Conservation (phyloP, 2,113 vertebrate species). For the Lagopus leucura region DNA sequence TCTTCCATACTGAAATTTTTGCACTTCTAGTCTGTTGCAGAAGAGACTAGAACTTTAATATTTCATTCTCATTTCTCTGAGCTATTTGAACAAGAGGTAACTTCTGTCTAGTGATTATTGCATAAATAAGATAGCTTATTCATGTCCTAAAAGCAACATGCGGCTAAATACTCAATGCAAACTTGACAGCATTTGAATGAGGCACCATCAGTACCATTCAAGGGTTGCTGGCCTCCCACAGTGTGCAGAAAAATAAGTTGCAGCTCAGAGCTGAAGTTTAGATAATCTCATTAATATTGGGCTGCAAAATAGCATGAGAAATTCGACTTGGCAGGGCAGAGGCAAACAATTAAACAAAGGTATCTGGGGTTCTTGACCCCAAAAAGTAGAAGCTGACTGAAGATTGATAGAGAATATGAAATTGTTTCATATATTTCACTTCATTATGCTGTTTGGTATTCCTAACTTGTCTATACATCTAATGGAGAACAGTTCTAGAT, state of each 20-base stretch:
- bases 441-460: background rate
- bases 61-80: background rate
- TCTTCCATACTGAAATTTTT: background rate
- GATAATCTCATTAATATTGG: background rate
- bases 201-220: background rate
- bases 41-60: background rate
- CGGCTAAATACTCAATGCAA: background rate
- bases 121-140: background rate
- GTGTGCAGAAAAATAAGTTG: background rate
- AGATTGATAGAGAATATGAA: background rate
- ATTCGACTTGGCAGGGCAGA: background rate
- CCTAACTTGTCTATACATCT: background rate
- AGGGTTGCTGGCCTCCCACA: background rate
- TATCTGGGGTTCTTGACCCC: background rate
- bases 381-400: background rate
- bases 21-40: background rate
- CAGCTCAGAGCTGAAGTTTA: background rate
- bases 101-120: background rate
- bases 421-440: background rate
- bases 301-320: background rate
- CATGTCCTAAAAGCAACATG: background rate
- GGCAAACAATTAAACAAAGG: background rate
- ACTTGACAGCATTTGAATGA: background rate
- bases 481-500: no score
- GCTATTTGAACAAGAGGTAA: background rate